Conservation (phyloP, 1,140 invertebrate species). For the Magallana ariakensis region DNA sequence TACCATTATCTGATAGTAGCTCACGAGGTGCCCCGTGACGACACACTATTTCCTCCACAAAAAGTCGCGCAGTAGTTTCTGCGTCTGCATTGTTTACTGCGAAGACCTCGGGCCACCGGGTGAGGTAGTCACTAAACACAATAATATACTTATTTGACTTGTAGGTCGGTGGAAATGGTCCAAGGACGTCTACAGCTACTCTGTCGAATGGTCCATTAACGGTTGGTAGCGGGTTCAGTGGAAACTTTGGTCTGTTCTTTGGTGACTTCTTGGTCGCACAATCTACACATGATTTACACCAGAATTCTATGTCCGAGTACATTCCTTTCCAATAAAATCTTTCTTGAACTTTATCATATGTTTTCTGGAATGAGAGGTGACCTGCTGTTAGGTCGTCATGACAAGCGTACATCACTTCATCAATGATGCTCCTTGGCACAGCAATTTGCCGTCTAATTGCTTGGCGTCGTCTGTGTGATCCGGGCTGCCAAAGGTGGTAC, state of each 20-base stretch:
- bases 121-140: conserved; percentile 68
- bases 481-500: conserved; percentile 10
- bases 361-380: conserved; percentile 47
- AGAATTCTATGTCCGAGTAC: conserved; percentile 39
- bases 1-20: conserved; percentile 75
- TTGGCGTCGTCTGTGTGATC: neutral
- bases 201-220: conserved; percentile 46
- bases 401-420: conserved; percentile 24
- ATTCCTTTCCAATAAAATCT: conserved; percentile 51
- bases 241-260: conserved; percentile 4
- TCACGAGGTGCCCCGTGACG: conserved; percentile 74
- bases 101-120: conserved; percentile 63
- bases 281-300: conserved; percentile 43
- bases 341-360: conserved; percentile 41
- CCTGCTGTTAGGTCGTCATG: conserved; percentile 51
- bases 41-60: conserved; percentile 73
- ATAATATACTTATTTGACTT: conserved; percentile 66
- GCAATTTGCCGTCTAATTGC: neutral
- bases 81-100: conserved; percentile 61
- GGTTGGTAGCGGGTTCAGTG: conserved; percentile 1
- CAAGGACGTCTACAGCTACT: conserved; percentile 53
- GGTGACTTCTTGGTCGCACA: conserved; percentile 50
- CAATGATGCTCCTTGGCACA: neutral
- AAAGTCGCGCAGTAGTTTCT: conserved; percentile 68
- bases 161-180: conserved; percentile 41